Base-by-base conservation (phyloP, 2,797 vertebrate genomes). In the Ispidina picta region DNA sequence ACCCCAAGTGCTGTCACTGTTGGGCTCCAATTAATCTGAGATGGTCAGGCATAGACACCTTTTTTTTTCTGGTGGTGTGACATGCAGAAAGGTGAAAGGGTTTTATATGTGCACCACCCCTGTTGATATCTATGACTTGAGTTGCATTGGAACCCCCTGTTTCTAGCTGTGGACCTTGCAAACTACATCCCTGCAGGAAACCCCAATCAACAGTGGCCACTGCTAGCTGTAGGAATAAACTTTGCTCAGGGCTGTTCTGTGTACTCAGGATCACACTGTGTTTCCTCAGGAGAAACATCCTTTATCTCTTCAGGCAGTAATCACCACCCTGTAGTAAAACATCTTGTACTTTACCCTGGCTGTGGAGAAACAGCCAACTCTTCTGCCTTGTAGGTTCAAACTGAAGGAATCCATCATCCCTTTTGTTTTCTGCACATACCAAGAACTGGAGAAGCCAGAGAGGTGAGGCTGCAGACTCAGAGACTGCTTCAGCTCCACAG, bases 251-350 rank as follows among this genome's bases (percentile, higher is more conserved):
- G n/a, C 15, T 65, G 0, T 63, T 48, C 22, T 49, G 7, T 3
- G 3, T 72, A 2, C 52, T 56, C 1, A 5, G 49, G 33, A n/a
- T 69, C 55, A 60, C 20, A 10, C 16, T 1, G 0, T 0, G 0
- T 58, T 91, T 63, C 51, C 21, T 92, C 60, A 78, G 41, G 56
- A 41, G 21, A 31, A 31, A 10, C 26, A 18, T 73, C 15, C 55
- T 78, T 60, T 11, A 29, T 49, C 23, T 83, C 73, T 89, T 78
- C 31, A 74, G 70, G 28, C 21, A 21, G 77, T 14, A 46, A 25
- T 73, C 13, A 25, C 21, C 56, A 31, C 17, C 46, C 70, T 0
- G 0, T 75, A 66, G 66, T 65, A 72, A 92, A 88, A 18, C 54
- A 39, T 22, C 44, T 86, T 89, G 21, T n/a, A 9, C 85, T 83